These are phyloP conservation scores for Vimba vimba DNA, from an alignment of 2,113 vertebrate species.

Conservation along the genomic window DNA sequence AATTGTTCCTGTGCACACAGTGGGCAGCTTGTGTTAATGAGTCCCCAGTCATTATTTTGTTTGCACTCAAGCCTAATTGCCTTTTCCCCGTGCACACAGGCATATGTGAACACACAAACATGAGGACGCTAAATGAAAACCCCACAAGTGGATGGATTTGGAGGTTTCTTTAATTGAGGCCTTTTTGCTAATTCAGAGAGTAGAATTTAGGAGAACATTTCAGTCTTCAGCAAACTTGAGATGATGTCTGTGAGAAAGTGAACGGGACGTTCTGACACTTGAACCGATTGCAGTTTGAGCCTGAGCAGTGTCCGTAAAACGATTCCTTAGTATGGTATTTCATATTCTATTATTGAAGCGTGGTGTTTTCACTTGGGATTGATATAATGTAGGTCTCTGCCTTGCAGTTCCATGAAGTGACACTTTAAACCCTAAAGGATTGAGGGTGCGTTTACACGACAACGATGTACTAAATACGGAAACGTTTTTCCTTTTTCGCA, in stretches of 20 bases:
- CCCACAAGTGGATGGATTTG: constrained; percentile 5
- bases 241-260: background rate
- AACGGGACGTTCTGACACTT: background rate
- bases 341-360: background rate
- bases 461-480: too few relatives aligned
- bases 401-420: background rate
- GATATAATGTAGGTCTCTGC: background rate
- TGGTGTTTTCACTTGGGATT: background rate
- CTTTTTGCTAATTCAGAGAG: background rate
- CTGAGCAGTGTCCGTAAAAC: background rate
- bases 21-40: constrained; percentile 53
- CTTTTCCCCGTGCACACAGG: constrained; percentile 35
- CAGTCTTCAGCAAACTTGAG: background rate
- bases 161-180: constrained; percentile 7
- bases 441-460: too few relatives aligned
- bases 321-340: background rate
- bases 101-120: constrained; percentile 48
- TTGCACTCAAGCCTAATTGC: constrained; percentile 41
- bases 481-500: too few relatives aligned
- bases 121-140: constrained; percentile 21
- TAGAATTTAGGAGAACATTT: background rate
- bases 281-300: background rate
- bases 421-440: background rate
- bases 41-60: constrained; percentile 54
- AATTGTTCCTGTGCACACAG: constrained; percentile 40